These are phyloP conservation scores for Serilophus lunatus DNA, from an alignment of 2,113 vertebrate genomes.

Conservation along the genomic window DNA sequence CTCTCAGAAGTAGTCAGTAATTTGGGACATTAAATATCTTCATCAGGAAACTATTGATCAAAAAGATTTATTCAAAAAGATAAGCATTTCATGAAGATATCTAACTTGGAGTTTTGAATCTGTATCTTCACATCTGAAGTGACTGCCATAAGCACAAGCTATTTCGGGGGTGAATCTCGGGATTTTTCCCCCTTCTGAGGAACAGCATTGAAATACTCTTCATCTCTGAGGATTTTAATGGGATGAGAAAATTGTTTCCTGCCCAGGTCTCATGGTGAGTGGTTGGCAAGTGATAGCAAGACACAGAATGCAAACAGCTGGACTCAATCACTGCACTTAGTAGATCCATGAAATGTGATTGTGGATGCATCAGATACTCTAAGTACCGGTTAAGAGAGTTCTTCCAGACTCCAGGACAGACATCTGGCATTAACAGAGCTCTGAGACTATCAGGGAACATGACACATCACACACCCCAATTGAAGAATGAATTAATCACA, in stretches of 20 bases:
- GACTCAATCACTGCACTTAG: slow-evolving; percentile 13
- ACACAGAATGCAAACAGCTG: slow-evolving; percentile 1
- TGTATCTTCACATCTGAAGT: neutral
- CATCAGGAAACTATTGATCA: neutral
- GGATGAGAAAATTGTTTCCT: slow-evolving; percentile 33
- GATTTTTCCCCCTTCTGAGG: neutral
- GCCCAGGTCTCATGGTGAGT: neutral
- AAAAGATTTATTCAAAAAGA: neutral
- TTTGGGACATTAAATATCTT: neutral
- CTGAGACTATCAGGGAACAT: neutral
- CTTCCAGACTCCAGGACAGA: neutral
- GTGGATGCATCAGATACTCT: neutral
- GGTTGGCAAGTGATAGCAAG: slow-evolving; percentile 13
- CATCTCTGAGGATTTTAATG: neutral
- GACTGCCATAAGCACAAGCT: neutral
- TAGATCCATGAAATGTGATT: neutral
- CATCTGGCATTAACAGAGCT: neutral
- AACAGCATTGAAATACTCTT: neutral
- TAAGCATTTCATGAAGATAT: neutral
- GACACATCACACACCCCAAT: neutral
- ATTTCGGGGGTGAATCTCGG: neutral
- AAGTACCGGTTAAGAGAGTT: neutral
- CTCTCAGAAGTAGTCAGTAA: neutral
- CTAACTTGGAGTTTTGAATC: neutral
- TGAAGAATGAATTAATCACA: neutral